Percentiles rank a stretch among this genome's conserved stretches.
These are phyloP conservation scores for Tauraco hartlaubi DNA, from an alignment of 2,797 vertebrate genomes.

Conservation along the genomic window DNA sequence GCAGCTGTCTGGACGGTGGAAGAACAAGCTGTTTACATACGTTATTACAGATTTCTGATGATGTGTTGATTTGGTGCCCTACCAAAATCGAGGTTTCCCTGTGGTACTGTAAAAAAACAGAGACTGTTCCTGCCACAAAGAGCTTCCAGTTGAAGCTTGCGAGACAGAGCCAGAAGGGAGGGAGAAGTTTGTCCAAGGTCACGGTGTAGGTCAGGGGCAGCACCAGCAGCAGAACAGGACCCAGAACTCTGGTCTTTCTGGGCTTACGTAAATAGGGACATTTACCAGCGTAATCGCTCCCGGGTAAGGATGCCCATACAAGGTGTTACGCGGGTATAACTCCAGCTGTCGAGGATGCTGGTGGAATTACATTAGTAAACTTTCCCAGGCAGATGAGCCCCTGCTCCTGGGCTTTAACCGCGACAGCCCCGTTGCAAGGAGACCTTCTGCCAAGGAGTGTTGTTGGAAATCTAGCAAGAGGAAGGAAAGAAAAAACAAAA, in stretches of 20 bases:
- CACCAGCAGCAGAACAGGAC: background rate
- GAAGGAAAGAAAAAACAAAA: constrained; percentile 49
- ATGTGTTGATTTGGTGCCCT: background rate
- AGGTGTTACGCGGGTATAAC: background rate
- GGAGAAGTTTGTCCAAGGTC: constrained; percentile 28
- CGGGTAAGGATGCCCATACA: background rate
- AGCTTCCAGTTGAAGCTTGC: background rate
- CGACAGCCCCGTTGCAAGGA: background rate
- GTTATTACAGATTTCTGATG: background rate
- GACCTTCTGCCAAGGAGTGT: constrained; percentile 4
- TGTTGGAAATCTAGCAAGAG: constrained; percentile 23
- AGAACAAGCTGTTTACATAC: background rate
- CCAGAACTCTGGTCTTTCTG: background rate
- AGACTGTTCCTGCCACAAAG: background rate
- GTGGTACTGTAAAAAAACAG: background rate
- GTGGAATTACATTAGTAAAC: background rate
- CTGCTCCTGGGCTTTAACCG: background rate
- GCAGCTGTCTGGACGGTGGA: background rate
- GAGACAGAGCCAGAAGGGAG: background rate
- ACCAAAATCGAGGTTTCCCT: background rate
- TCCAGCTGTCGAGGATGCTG: background rate
- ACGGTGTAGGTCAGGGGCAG: background rate
- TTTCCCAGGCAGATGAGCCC: background rate
- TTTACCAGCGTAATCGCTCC: background rate
- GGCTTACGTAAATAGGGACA: background rate